phyloP scores from a whole-genome alignment of 2,888 invertebrate species.

The Phrixothrix hirtus region DNA sequence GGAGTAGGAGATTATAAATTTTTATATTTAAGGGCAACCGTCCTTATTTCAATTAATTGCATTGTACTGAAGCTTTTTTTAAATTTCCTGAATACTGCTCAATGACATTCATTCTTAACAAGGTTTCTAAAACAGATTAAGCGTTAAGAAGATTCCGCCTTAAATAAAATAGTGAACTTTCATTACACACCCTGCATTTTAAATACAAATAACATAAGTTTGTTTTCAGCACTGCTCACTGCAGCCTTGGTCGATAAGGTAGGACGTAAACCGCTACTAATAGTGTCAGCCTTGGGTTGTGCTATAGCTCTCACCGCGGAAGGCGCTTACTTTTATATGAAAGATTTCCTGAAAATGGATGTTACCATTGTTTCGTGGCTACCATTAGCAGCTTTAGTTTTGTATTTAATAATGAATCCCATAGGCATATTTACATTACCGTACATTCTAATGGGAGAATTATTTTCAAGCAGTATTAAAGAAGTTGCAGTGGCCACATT shows the following conservation, averaged over 20 bases:
- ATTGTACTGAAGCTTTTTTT: too few relatives aligned
- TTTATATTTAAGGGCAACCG: too few relatives aligned
- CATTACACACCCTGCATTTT: too few relatives aligned
- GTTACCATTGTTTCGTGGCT: conserved; percentile 56
- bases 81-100: too few relatives aligned
- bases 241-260: conserved; percentile 60
- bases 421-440: conserved; percentile 64
- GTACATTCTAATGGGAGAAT: conserved; percentile 65
- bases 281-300: conserved; percentile 61
- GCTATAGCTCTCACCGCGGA: conserved; percentile 59
- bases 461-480: conserved; percentile 67
- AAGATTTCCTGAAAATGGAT: conserved; percentile 53
- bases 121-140: too few relatives aligned
- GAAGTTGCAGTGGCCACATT: conserved; percentile 62
- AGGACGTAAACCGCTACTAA: conserved; percentile 60
- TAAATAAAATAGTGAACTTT: too few relatives aligned
- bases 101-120: too few relatives aligned
- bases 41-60: too few relatives aligned
- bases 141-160: too few relatives aligned
- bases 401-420: conserved; percentile 63
- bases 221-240: conserved; percentile 22
- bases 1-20: too few relatives aligned
- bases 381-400: conserved; percentile 60
- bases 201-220: too few relatives aligned
- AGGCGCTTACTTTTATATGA: conserved; percentile 60